phyloP scores from a whole-genome alignment of 2,888 invertebrate species.

The Hirtodrosophila histrioides region DNA sequence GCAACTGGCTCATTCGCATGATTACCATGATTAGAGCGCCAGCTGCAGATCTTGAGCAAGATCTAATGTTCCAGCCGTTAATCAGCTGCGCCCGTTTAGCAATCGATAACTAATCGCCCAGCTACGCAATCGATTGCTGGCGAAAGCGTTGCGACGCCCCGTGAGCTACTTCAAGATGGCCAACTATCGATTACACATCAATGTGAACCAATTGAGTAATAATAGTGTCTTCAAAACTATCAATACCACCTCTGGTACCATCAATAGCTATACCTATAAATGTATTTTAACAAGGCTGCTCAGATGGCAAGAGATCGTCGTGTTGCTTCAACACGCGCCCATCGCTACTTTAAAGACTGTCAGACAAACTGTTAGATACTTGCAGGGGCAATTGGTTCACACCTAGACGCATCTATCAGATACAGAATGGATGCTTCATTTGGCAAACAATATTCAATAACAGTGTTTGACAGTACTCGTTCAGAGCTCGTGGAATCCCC shows the following conservation, averaged over 20 bases:
- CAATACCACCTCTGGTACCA: too few species aligned
- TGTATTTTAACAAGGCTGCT: too few species aligned
- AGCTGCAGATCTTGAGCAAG: slow-evolving; percentile 30
- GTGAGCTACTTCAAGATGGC: background rate
- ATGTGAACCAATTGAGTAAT: too few species aligned
- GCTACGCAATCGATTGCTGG: slow-evolving; percentile 34
- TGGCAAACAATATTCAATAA: slow-evolving; percentile 5
- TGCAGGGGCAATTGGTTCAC: slow-evolving; percentile 74
- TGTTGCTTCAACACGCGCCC: too few species aligned
- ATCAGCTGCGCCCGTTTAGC: slow-evolving; percentile 43
- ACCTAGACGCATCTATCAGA: slow-evolving; percentile 64
- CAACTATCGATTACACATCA: too few species aligned
- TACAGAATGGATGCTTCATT: slow-evolving; percentile 60
- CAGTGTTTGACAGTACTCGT: too few species aligned
- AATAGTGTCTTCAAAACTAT: too few species aligned
- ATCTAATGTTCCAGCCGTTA: slow-evolving; percentile 51
- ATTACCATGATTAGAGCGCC: slow-evolving; percentile 54
- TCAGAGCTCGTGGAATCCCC: slow-evolving; percentile 12
- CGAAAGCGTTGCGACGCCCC: slow-evolving; percentile 51
- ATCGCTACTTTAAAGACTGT: too few species aligned
- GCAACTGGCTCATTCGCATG: slow-evolving; percentile 29
- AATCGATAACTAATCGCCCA: slow-evolving; percentile 31
- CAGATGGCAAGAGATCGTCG: too few species aligned
- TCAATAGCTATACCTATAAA: too few species aligned
- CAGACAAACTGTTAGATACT: background rate